Percentiles rank a stretch among this genome's conserved stretches.
These are phyloP conservation scores for Drosophila grimshawi DNA, from an alignment of 1,140 invertebrate species.

Conservation along the genomic window DNA sequence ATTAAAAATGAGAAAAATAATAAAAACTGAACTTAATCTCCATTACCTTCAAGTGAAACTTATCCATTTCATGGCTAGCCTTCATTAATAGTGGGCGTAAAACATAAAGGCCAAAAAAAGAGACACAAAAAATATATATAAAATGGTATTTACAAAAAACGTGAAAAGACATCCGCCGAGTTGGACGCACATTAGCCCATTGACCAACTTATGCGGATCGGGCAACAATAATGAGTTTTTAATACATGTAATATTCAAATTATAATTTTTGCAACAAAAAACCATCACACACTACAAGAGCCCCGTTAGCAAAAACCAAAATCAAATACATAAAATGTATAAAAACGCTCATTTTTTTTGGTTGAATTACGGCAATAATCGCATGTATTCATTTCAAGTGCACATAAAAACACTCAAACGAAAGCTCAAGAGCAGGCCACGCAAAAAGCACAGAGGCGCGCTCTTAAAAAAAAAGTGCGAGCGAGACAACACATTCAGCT, in stretches of 20 bases:
- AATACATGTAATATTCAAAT: constrained; percentile 82
- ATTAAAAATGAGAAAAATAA: too few species aligned
- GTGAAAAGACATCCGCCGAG: constrained; percentile 49
- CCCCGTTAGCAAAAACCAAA: constrained; percentile 58
- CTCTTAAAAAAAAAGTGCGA: constrained; percentile 63
- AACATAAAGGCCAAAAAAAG: neutral
- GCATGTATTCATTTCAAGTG: constrained; percentile 79
- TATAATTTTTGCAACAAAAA: constrained; percentile 59
- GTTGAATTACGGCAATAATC: constrained; percentile 59
- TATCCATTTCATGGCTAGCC: constrained; percentile 19
- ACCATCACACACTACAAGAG: constrained; percentile 37
- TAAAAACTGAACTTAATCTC: neutral
- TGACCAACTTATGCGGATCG: constrained; percentile 69
- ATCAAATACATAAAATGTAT: constrained; percentile 50
- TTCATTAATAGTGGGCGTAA: constrained; percentile 11
- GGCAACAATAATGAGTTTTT: constrained; percentile 74
- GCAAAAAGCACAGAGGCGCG: constrained; percentile 58
- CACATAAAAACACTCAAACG: constrained; percentile 76
- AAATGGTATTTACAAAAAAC: constrained; percentile 6
- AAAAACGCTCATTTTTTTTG: constrained; percentile 36
- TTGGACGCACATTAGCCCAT: constrained; percentile 69
- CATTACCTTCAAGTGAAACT: neutral
- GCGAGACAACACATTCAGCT: constrained; percentile 8
- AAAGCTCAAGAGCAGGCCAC: constrained; percentile 48
- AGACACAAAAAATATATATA: neutral